These are phyloP conservation scores for Jaculus jaculus DNA, from an alignment of 2,113 vertebrate species.

Conservation along the genomic window DNA sequence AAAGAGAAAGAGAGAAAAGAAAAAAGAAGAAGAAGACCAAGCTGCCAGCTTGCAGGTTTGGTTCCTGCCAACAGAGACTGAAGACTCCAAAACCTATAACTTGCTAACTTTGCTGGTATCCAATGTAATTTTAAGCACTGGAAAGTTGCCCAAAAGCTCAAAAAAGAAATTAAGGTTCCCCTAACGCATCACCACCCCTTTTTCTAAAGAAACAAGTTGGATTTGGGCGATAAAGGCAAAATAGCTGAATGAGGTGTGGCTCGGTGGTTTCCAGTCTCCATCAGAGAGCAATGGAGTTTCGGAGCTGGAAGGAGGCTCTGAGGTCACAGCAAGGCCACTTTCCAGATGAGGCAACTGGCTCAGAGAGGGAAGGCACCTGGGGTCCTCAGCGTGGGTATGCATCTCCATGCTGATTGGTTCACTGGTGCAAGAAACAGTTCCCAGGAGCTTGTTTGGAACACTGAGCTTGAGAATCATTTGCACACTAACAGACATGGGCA, in stretches of 20 bases:
- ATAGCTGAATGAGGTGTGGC: conserved; percentile 54
- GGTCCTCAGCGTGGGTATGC: neutral
- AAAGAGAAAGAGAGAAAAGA: no score
- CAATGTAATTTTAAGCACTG: conserved; percentile 53
- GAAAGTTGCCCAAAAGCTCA: conserved; percentile 59
- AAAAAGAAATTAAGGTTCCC: conserved; percentile 52
- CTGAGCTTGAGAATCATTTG: neutral
- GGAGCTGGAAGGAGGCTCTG: neutral
- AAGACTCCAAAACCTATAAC: conserved; percentile 57
- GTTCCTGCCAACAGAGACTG: neutral
- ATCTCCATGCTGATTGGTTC: neutral
- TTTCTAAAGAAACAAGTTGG: conserved; percentile 60
- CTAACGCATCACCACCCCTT: conserved; percentile 24
- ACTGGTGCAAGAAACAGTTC: neutral
- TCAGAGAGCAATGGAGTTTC: conserved; percentile 60
- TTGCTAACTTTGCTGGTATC: conserved; percentile 29
- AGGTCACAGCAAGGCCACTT: conserved; percentile 50
- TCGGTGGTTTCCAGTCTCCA: neutral
- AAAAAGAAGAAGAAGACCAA: neutral
- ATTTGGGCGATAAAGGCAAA: conserved; percentile 44
- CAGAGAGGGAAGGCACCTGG: neutral
- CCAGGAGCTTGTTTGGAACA: neutral
- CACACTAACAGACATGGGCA: neutral
- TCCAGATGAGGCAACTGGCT: conserved; percentile 48
- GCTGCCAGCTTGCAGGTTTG: neutral